Conservation (phyloP, 2,888 invertebrate genomes). For the Thymelicus acteon region DNA sequence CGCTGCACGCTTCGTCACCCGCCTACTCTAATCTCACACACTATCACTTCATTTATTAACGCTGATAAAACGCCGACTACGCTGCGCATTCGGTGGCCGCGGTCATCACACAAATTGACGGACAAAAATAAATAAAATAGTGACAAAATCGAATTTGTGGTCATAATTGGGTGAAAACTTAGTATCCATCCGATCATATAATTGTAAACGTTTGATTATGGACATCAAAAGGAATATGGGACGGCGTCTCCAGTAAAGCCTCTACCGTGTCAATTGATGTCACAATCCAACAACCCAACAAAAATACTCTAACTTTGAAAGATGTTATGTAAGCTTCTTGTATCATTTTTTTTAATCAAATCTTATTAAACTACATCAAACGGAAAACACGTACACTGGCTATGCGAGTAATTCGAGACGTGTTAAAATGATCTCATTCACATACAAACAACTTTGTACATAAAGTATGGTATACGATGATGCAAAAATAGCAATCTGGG, state of each 20-base stretch:
- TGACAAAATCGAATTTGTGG: too few relatives aligned
- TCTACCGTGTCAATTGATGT: too few relatives aligned
- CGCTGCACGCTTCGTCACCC: constrained; percentile 48
- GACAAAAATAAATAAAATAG: too few relatives aligned
- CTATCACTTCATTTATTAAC: constrained; percentile 41
- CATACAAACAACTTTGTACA: constrained; percentile 40
- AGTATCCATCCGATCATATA: too few relatives aligned
- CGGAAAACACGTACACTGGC: constrained; percentile 3
- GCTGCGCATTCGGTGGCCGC: constrained; percentile 9
- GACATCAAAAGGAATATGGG: too few relatives aligned
- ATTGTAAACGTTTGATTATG: too few relatives aligned
- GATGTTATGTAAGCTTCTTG: too few relatives aligned
- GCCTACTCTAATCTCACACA: constrained; percentile 34
- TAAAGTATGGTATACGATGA: constrained; percentile 44
- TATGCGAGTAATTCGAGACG: constrained; percentile 40
- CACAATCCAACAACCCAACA: too few relatives aligned
- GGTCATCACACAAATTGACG: neutral
- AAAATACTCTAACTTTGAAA: too few relatives aligned
- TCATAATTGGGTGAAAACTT: too few relatives aligned
- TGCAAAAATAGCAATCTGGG: constrained; percentile 58
- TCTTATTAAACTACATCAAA: constrained; percentile 14
- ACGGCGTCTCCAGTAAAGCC: too few relatives aligned
- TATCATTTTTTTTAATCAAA: neutral
- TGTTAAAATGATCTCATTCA: constrained; percentile 50
- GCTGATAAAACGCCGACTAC: constrained; percentile 20